phyloP scores from a whole-genome alignment of 2,888 invertebrate species.

The Odontothrips loti region DNA sequence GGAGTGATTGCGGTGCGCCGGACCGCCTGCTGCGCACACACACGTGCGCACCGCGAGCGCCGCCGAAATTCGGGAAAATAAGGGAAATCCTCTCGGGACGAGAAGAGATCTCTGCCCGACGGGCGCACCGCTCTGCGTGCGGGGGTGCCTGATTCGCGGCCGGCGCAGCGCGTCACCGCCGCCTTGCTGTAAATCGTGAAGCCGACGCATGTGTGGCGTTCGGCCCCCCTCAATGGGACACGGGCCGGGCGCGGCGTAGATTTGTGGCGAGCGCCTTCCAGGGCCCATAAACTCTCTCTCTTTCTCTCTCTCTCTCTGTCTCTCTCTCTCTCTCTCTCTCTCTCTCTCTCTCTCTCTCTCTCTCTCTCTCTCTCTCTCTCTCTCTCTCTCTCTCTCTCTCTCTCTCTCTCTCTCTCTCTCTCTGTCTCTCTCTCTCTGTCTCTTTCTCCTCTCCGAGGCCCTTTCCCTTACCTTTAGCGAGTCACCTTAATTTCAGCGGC shows the following conservation, averaged over 20 bases:
- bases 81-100: too few relatives aligned
- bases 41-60: too few relatives aligned
- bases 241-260: not conserved
- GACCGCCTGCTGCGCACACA: too few relatives aligned
- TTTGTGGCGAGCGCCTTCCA: not conserved
- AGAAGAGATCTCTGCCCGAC: too few relatives aligned
- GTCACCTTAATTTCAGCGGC: not conserved
- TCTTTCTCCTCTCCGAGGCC: too few relatives aligned
- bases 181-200: not conserved
- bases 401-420: not conserved
- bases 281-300: not conserved
- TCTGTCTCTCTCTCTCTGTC: not conserved
- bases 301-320: not conserved
- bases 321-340: not conserved
- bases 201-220: not conserved
- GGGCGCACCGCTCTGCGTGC: too few relatives aligned
- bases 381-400: not conserved
- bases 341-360: not conserved
- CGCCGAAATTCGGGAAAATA: too few relatives aligned
- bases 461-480: not conserved
- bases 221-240: slow-evolving; percentile 10
- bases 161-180: not conserved
- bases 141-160: too few relatives aligned
- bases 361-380: not conserved
- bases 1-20: too few relatives aligned